A percentile compares a stretch with the other conserved stretches of the same genome.
phyloP scores from a whole-genome alignment of 1,140 invertebrate genomes.

The Belonocnema kinseyi region DNA sequence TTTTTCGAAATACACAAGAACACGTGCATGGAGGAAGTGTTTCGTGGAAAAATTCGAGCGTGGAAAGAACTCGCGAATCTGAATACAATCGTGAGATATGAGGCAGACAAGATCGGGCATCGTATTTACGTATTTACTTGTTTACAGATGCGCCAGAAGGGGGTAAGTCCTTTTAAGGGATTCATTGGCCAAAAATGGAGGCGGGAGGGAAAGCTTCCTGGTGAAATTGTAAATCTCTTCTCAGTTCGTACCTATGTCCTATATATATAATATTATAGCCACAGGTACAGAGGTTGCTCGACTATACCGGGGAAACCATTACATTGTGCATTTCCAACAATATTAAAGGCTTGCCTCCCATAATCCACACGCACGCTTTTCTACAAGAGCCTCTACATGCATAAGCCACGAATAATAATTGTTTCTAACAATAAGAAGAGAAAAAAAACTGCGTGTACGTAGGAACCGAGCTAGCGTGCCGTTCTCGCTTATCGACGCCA shows the following conservation, averaged over 20 bases:
- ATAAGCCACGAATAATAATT: slow-evolving; percentile 16
- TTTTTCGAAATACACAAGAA: too few relatives aligned
- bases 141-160: slow-evolving; percentile 1
- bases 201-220: slow-evolving; percentile 10
- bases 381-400: neutral
- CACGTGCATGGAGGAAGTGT: neutral
- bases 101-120: slow-evolving; percentile 8
- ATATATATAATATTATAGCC: neutral
- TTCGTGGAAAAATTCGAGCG: slow-evolving; percentile 3
- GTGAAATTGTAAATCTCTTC: slow-evolving; percentile 9
- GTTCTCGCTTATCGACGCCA: slow-evolving; percentile 54
- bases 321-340: neutral
- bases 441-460: slow-evolving; percentile 22
- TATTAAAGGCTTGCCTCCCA: slow-evolving; percentile 15
- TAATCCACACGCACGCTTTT: neutral
- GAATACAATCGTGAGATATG: neutral
- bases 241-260: neutral
- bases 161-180: slow-evolving; percentile 14
- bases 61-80: neutral
- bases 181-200: slow-evolving; percentile 21
- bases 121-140: neutral
- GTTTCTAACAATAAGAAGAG: slow-evolving; percentile 6
- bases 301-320: slow-evolving; percentile 12
- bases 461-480: slow-evolving; percentile 44
- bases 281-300: neutral